phyloP scores from a whole-genome alignment of 2,113 vertebrate species.

The Astur gentilis region DNA sequence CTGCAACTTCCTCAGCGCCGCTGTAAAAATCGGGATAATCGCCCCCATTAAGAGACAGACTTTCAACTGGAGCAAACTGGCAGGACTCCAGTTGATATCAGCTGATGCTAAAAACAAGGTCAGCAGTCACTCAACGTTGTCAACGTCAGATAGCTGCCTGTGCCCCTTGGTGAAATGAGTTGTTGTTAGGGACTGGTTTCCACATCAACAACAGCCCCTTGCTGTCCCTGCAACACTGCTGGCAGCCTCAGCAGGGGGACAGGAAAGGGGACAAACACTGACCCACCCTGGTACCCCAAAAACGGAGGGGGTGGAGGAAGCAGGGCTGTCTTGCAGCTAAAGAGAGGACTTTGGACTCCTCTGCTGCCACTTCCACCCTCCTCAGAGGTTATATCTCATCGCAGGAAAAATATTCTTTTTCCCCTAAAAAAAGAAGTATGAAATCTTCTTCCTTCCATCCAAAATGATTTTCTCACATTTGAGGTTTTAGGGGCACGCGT shows the following conservation, averaged over 20 bases:
- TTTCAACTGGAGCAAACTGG: constrained; percentile 53
- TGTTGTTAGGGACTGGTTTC: constrained; percentile 28
- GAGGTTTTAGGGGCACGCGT: background rate
- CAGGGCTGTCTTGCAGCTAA: background rate
- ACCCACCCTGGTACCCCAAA: background rate
- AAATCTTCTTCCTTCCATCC: background rate
- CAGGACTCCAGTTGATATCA: constrained; percentile 33
- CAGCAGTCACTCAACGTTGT: constrained; percentile 34
- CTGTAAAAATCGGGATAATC: background rate
- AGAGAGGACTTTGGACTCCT: background rate
- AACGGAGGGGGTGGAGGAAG: background rate
- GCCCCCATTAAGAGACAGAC: constrained; percentile 12
- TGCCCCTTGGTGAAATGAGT: background rate
- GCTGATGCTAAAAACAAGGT: constrained; percentile 46
- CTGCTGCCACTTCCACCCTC: background rate
- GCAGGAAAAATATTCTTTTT: background rate
- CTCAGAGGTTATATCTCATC: background rate
- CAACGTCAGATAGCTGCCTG: constrained; percentile 23
- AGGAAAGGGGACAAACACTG: background rate
- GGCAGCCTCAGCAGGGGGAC: background rate
- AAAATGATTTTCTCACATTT: background rate
- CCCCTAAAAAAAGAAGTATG: background rate
- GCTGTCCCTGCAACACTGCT: background rate
- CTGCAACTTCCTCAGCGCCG: background rate
- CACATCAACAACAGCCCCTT: background rate